A percentile compares a stretch with the other conserved stretches of the same genome.
phyloP scores from a whole-genome alignment of 2,113 vertebrate genomes.

The Psephotus haematonotus region DNA sequence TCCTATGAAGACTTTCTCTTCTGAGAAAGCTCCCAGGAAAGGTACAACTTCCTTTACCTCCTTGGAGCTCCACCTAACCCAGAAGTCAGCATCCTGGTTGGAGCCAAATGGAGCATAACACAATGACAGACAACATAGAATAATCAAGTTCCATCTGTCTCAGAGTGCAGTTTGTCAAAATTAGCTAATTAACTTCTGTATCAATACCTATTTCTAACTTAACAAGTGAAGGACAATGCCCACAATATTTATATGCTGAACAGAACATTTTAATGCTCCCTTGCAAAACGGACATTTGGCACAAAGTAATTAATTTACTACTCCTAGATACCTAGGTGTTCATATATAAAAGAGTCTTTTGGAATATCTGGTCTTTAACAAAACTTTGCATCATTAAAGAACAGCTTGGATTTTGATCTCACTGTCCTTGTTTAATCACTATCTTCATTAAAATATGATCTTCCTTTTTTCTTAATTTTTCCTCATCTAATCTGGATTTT shows the following conservation, averaged over 20 bases:
- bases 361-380: not conserved
- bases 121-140: not conserved
- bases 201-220: not conserved
- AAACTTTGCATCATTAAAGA: not conserved
- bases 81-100: not conserved
- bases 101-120: rapidly evolving
- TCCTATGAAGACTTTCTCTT: not conserved
- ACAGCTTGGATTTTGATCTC: not conserved
- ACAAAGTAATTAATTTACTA: not conserved
- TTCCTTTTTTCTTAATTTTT: not conserved
- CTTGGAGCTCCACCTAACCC: not conserved
- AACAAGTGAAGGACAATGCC: not conserved
- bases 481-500: not conserved
- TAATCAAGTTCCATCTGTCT: not conserved
- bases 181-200: not conserved
- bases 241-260: not conserved
- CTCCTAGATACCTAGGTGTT: not conserved
- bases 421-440: not conserved
- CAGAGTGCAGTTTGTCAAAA: not conserved
- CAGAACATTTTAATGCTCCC: not conserved
- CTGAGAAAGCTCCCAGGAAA: not conserved
- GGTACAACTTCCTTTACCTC: not conserved
- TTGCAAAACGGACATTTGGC: not conserved
- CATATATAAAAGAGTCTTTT: not conserved
- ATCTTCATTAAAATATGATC: not conserved